These are phyloP conservation scores for Andricus quercusramuli DNA, from an alignment of 2,888 invertebrate species.

Conservation along the genomic window DNA sequence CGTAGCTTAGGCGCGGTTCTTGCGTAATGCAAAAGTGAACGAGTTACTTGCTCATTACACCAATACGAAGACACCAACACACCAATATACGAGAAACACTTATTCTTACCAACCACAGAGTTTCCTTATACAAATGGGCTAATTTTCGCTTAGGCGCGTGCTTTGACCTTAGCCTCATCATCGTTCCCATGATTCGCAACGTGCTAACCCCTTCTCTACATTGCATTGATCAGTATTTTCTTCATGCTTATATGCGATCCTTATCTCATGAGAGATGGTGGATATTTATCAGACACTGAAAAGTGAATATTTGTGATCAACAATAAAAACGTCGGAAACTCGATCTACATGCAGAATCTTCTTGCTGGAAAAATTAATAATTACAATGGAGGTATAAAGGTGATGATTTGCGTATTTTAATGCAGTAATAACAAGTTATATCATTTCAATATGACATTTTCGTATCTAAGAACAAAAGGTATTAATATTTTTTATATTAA, in stretches of 20 bases:
- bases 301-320: slow-evolving; percentile 16
- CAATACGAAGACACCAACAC: slow-evolving; percentile 21
- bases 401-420: too few relatives aligned
- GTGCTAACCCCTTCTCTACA: slow-evolving; percentile 10
- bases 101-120: slow-evolving; percentile 27
- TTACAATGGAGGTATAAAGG: too few relatives aligned
- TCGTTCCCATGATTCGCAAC: slow-evolving; percentile 27
- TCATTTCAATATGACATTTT: too few relatives aligned
- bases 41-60: slow-evolving; percentile 68
- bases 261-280: background rate
- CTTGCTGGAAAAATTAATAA: too few relatives aligned
- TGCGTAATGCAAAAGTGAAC: slow-evolving; percentile 62
- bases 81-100: slow-evolving; percentile 14
- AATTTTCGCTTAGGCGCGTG: slow-evolving; percentile 15
- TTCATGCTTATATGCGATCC: background rate
- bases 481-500: too few relatives aligned
- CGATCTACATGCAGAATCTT: background rate
- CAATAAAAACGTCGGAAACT: slow-evolving; percentile 13
- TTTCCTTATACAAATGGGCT: slow-evolving; percentile 33
- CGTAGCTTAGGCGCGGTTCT: slow-evolving; percentile 58
- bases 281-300: background rate
- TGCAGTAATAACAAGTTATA: too few relatives aligned
- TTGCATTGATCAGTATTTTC: slow-evolving; percentile 14
- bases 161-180: slow-evolving; percentile 34
- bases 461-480: too few relatives aligned